These are phyloP conservation scores for Eucera pruinosa DNA, from an alignment of 2,888 invertebrate species.

Conservation along the genomic window DNA sequence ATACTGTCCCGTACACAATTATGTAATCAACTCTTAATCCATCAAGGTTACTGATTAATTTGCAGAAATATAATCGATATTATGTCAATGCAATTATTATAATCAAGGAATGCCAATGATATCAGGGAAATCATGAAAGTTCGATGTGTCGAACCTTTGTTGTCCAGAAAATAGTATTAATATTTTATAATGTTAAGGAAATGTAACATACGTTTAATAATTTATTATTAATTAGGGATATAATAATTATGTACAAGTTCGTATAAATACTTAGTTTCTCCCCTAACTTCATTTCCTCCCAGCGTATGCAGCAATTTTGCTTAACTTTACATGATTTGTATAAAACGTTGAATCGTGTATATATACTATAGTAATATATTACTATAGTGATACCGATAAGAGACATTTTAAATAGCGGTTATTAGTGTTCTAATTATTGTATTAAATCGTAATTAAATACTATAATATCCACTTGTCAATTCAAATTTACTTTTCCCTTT, in stretches of 20 bases:
- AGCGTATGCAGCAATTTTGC: background rate
- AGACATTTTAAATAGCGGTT: conserved; percentile 33
- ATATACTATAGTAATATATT: too few relatives aligned
- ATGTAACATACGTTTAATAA: conserved; percentile 59
- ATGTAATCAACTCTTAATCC: background rate
- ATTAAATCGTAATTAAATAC: conserved; percentile 42
- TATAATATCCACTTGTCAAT: background rate
- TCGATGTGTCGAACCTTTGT: conserved; percentile 37
- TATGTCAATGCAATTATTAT: background rate
- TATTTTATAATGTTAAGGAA: conserved; percentile 38
- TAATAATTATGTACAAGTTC: conserved; percentile 2
- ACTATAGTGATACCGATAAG: conserved; percentile 14
- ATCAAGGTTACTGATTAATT: background rate
- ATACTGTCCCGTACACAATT: background rate
- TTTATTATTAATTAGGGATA: conserved; percentile 53
- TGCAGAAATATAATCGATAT: background rate
- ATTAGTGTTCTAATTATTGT: conserved; percentile 34
- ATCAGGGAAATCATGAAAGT: conserved; percentile 50
- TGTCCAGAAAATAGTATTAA: conserved; percentile 67
- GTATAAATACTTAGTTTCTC: conserved; percentile 14
- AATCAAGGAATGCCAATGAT: conserved; percentile 17
- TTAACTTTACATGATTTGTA: background rate
- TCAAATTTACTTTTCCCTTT: background rate
- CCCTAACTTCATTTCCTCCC: conserved; percentile 4
- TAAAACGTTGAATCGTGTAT: conserved; percentile 17